These are phyloP conservation scores for Diabrotica virgifera DNA, from an alignment of 1,140 invertebrate genomes.

Conservation along the genomic window DNA sequence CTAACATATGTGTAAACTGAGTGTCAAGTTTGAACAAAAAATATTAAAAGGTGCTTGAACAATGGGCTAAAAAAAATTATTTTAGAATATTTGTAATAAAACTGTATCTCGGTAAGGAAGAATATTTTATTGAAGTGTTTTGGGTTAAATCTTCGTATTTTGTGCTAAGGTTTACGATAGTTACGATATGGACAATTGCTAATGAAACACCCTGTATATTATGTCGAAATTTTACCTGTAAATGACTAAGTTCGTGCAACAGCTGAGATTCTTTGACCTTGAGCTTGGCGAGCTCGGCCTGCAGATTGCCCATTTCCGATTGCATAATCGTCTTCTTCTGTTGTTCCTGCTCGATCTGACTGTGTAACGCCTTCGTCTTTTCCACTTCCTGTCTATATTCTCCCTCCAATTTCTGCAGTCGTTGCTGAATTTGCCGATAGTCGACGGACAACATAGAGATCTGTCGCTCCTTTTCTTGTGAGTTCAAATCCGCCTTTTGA, in stretches of 20 bases:
- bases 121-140: no score
- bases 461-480: constrained; percentile 89
- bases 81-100: no score
- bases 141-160: no score
- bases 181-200: no score
- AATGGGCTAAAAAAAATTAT: no score
- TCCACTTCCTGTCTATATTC: constrained; percentile 86
- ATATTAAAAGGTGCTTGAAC: no score
- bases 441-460: constrained; percentile 93
- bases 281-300: constrained; percentile 68
- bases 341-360: constrained; percentile 87
- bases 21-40: no score
- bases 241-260: constrained; percentile 64
- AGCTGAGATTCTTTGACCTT: constrained; percentile 75
- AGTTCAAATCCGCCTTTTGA: constrained; percentile 77
- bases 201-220: no score
- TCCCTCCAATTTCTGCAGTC: constrained; percentile 84
- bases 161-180: no score
- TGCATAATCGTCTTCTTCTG: constrained; percentile 72
- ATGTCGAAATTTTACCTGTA: constrained; percentile 48
- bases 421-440: constrained; percentile 86
- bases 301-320: constrained; percentile 67
- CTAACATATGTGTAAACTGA: no score
- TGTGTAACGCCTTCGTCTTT: constrained; percentile 77
- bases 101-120: no score